Evolutionary conservation across 2,888 invertebrate genomes (phyloP), one percentile per base, ranked within the genome.

Genomic region (Folsomia candida): DNA sequence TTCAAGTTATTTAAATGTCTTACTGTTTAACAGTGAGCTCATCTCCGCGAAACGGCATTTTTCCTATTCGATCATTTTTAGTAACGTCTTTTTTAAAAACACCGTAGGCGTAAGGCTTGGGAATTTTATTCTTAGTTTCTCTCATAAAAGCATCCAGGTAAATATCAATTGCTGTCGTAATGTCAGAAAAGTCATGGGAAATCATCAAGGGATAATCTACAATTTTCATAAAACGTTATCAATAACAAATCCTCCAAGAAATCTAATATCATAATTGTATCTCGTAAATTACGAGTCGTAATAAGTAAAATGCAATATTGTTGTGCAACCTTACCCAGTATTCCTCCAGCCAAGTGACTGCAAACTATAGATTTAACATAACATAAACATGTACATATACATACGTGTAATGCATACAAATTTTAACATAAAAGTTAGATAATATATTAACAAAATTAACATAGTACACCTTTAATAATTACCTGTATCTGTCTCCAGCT

Each of bases 151-250:
- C 70, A 6, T 80, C 71, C 2, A 79, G 54, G 63, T 80, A 80
- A 20, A 80, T 76, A 51, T 80, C 80, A 73, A 76, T 77, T 1
- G 77, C 75, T 1, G 78, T 80, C 1, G 78, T 80, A 11, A 80
- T 76, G 61, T 80, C 80, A 69, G 79, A 78, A 64, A 80, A 79
- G 70, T 80, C 80, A 65, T 80, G 80, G 18, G 80, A 80, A 22
- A 79, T 74, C 75, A 76, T 77, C 1, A 73, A 70, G 25, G 80
- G 80, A 60, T 79, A 80, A 65, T 79, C 80, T 2, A 79, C 62
- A n/a, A n/a, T n/a, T n/a, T n/a, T n/a, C n/a, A n/a, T n/a, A n/a
- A n/a, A n/a, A n/a, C n/a, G n/a, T n/a, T n/a, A n/a, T n/a, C n/a
- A n/a, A n/a, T n/a, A n/a, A n/a, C n/a, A n/a, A n/a, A n/a, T n/a